Evolutionary conservation across 2,113 vertebrate genomes (phyloP).

Genomic region (Mionectes macconnelli): DNA sequence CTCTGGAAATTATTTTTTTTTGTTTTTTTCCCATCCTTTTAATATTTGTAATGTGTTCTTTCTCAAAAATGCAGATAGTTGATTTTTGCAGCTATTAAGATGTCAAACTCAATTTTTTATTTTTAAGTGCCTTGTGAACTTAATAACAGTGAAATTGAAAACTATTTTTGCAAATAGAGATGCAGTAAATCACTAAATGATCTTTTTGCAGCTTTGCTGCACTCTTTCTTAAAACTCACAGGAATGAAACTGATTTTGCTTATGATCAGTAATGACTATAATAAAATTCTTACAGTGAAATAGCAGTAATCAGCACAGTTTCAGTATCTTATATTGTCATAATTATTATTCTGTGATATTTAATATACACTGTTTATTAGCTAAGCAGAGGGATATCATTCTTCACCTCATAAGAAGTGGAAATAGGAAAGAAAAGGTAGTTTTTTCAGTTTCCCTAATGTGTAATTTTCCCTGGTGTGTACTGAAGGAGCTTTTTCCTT

Average conservation of each 20-base stretch:
- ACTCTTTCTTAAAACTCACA: background rate
- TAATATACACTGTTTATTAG: background rate
- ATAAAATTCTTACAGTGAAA: background rate
- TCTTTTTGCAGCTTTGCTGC: background rate
- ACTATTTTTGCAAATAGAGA: background rate
- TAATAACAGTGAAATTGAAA: background rate
- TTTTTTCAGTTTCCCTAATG: background rate
- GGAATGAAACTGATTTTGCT: background rate
- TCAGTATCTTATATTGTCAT: background rate
- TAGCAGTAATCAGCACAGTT: background rate
- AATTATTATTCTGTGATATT: background rate
- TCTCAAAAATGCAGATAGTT: background rate
- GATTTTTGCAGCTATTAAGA: background rate
- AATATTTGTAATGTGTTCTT: background rate
- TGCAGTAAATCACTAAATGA: background rate
- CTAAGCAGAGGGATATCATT: background rate
- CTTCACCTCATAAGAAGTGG: background rate
- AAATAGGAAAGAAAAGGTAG: background rate
- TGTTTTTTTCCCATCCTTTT: too few species aligned
- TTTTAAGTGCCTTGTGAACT: background rate
- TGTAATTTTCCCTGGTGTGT: background rate
- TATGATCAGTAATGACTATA: background rate
- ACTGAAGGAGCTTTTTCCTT: background rate
- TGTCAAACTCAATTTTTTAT: background rate
- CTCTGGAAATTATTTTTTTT: background rate